phyloP scores from a whole-genome alignment of 2,888 invertebrate species.

The Pristionchus arcanus region DNA sequence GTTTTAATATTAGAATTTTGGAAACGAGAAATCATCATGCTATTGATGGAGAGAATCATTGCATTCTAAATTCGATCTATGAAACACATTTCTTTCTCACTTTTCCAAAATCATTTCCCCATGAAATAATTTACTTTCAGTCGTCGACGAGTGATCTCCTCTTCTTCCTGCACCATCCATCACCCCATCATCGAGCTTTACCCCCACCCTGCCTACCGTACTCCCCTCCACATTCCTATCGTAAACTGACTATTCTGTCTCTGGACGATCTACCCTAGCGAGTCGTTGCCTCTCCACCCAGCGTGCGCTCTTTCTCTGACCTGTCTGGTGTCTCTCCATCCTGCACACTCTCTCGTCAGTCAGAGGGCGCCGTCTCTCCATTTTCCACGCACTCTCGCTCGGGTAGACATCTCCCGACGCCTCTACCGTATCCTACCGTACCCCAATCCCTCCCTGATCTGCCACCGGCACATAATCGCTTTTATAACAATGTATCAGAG shows the following conservation, averaged over 20 bases:
- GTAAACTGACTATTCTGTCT: neutral
- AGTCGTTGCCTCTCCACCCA: constrained; percentile 35
- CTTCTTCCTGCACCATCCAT: neutral
- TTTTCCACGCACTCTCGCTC: constrained; percentile 7
- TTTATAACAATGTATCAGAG: constrained; percentile 8
- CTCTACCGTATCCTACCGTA: neutral
- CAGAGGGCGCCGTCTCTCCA: constrained; percentile 31
- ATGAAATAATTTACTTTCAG: neutral
- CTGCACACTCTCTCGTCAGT: constrained; percentile 16
- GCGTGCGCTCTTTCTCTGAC: constrained; percentile 48
- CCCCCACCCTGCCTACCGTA: constrained; percentile 30
- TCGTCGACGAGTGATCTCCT: constrained; percentile 21
- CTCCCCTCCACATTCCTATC: constrained; percentile 5
- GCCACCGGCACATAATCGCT: constrained; percentile 5
- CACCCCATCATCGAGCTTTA: constrained; percentile 42
- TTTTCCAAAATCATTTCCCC: neutral
- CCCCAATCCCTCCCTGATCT: neutral
- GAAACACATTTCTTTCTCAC: too few relatives aligned
- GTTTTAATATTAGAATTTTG: too few relatives aligned
- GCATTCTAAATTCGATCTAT: too few relatives aligned
- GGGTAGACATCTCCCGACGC: constrained; percentile 33
- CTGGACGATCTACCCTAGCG: constrained; percentile 46
- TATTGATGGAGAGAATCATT: too few relatives aligned
- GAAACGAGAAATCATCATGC: too few relatives aligned
- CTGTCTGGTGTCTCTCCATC: constrained; percentile 39